Evolutionary conservation across 2,797 vertebrate genomes (phyloP), one percentile per base, ranked within the genome.

Genomic region (Syngnathus acus): DNA sequence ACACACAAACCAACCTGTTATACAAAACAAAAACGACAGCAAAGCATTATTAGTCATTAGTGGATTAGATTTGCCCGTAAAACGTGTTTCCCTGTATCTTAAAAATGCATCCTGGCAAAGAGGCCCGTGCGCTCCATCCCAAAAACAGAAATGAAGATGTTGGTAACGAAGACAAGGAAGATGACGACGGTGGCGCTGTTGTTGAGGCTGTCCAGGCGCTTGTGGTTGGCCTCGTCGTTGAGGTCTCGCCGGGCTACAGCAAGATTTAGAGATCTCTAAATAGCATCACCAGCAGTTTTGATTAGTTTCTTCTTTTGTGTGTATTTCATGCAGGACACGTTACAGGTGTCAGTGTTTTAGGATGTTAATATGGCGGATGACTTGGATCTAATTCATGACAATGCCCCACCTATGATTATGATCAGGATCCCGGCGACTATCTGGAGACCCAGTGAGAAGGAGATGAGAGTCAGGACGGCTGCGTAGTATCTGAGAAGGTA

Each of bases 91-190:
- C 45, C 47, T 21, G 61, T n/a, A 7, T 5, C 26, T 86, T 67
- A 87, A 76, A 84, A 88, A 73, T 89, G 88, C 88, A 89, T 88
- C 78, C 86, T 83, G 60, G 92, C 86, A 83, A 92, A 92, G 47
- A 93, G 89, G 45, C 92, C 92, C 0, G 91, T 90, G 84, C 94
- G 93, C 78, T 95, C 94, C 74, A 95, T 92, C 26, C 95, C 94
- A 0, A 98, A 94, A 11, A 94, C 93, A 0, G 93, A 92, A 87
- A 99, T 96, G 85, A 95, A 94, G 84, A 97, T 87, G 75, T 95
- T 98, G 89, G 94, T 80, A 78, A 96, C 82, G 65, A 95, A 93
- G 0, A 93, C 93, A 85, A 95, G 70, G 80, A 95, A 94, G 78
- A 97, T 90, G 66, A 96, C 68, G 21, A 81, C 65, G 1, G 94